Evolutionary conservation across 2,113 vertebrate species (phyloP), one percentile per base, ranked within the genome.

Genomic region (Myotis lucifugus): DNA sequence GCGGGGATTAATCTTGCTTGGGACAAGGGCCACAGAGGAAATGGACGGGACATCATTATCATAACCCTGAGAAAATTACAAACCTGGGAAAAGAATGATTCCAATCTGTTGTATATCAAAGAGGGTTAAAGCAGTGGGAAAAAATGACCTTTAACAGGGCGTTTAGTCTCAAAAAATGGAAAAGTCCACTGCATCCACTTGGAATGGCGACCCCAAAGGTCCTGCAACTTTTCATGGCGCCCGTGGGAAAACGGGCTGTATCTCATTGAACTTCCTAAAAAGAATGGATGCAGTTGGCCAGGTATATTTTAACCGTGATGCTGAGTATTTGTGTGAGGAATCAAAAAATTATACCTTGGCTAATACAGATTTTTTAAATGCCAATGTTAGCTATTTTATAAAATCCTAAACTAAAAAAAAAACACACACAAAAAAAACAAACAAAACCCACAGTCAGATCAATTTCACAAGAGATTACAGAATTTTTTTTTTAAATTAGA

Each of bases 401-500:
- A 91, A 93, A 86, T 61, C 21, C 25, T 72, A 17, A 88, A 67
- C 42, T 69, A 21, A 27, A 32, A 32, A 29, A 90, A 70, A 73
- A 19, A n/a, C 17, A 69, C 32, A 19, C 15, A 17, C 18, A 23
- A 21, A 37, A 37, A 37, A 37, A 56, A 56, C 7, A 23, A 56
- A 6, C 8, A 59, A 59, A 61, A 27, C 50, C 13, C 50, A 46
- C 37, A 54, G 6, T 19, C 25, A 90, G 66, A 73, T 48, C 25
- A 18, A 85, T n/a, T 70, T 91, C 42, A 76, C 25, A 96, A 81
- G 74, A 66, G 56, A 85, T 76, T 27, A 14, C 8, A 86, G 42
- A 34, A 82, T 91, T 34, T 32, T 3, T 66, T 56, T 86, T 18
- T 9, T 66, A 93, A 95, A 96, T 88, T 59, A 97, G 92, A 97